Percentiles rank a stretch among this genome's conserved stretches.
Conservation (phyloP, 2,113 vertebrate genomes). For the Machaerirhynchus nigripectus region DNA sequence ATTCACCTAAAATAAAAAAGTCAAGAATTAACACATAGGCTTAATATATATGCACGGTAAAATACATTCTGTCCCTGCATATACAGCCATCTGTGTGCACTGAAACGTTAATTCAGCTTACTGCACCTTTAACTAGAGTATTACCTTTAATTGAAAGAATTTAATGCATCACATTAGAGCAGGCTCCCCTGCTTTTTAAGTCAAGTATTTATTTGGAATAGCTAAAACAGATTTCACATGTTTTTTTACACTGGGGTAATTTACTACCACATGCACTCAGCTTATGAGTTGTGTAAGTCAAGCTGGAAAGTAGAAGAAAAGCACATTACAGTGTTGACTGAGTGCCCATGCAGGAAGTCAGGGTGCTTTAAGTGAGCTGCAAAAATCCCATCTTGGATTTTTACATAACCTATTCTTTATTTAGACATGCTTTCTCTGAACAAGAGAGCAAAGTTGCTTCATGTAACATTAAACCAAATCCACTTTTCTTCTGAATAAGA, state of each 20-base stretch:
- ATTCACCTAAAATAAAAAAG: conserved; percentile 71
- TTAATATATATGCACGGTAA: not conserved
- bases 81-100: not conserved
- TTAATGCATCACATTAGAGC: not conserved
- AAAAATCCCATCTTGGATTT: not conserved
- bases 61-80: not conserved
- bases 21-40: not conserved
- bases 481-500: not conserved
- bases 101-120: not conserved
- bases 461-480: not conserved
- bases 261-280: not conserved
- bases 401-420: not conserved
- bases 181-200: not conserved
- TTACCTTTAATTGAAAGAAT: not conserved
- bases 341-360: not conserved
- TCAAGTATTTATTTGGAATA: not conserved
- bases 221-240: not conserved
- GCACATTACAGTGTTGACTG: not conserved
- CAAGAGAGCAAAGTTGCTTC: not conserved
- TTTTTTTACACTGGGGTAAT: not conserved
- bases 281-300: not conserved
- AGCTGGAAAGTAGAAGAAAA: not conserved
- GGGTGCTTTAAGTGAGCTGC: not conserved
- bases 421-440: not conserved
- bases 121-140: not conserved